These are phyloP conservation scores for Anastrepha ludens DNA, from an alignment of 1,140 invertebrate genomes.

Conservation along the genomic window DNA sequence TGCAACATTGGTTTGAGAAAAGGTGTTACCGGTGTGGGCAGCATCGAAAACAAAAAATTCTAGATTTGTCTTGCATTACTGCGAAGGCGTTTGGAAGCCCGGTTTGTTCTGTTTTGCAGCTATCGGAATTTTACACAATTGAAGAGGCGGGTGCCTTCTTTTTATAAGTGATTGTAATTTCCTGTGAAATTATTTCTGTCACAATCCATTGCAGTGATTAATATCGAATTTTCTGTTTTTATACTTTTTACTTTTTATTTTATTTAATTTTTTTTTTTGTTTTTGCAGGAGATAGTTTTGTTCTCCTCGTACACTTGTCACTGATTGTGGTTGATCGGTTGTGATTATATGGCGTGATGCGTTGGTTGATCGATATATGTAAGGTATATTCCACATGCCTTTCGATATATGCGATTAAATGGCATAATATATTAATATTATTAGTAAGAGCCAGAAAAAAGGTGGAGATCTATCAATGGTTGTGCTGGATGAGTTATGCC, in stretches of 20 bases:
- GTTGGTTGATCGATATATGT: not conserved
- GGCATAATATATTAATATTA: too few relatives aligned
- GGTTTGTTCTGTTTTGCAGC: not conserved
- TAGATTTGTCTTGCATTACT: not conserved
- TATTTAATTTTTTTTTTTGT: not conserved
- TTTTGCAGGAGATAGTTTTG: not conserved
- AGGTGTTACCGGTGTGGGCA: not conserved
- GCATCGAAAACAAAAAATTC: not conserved
- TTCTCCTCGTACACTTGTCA: constrained; percentile 26
- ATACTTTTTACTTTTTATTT: not conserved
- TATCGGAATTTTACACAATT: not conserved
- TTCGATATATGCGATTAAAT: too few relatives aligned
- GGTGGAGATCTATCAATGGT: too few relatives aligned
- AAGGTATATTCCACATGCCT: too few relatives aligned
- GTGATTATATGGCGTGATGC: not conserved
- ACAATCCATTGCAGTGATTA: not conserved
- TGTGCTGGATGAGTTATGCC: too few relatives aligned
- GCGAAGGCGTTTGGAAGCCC: not conserved
- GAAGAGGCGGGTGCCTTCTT: not conserved
- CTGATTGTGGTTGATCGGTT: not conserved
- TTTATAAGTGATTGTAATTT: constrained; percentile 35
- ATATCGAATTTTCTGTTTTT: constrained; percentile 12
- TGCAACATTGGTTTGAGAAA: not conserved
- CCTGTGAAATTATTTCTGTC: constrained; percentile 25
- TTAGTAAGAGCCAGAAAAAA: too few relatives aligned